Percentiles rank a stretch among this genome's conserved stretches.
phyloP scores from a whole-genome alignment of 2,797 vertebrate species.

The Delichon dasypus region DNA sequence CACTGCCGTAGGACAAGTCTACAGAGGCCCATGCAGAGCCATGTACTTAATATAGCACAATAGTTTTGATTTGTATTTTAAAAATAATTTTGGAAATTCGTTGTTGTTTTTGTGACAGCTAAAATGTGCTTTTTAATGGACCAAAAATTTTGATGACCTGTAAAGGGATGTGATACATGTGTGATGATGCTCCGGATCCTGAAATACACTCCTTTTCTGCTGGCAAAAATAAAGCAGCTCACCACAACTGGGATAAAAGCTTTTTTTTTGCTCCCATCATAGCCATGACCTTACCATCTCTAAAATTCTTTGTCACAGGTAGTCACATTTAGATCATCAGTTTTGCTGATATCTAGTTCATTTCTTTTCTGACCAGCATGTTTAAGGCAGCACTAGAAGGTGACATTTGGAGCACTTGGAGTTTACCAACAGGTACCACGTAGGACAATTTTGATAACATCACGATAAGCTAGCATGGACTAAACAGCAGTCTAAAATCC shows the following conservation, averaged over 20 bases:
- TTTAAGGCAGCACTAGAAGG: not conserved
- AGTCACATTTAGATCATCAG: not conserved
- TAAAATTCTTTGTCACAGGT: not conserved
- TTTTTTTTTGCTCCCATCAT: not conserved
- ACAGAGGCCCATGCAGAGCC: not conserved
- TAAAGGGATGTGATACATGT: not conserved
- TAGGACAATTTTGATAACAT: not conserved
- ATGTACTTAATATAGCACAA: not conserved
- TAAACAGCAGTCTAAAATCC: not conserved
- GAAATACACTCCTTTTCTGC: not conserved
- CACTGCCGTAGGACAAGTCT: not conserved
- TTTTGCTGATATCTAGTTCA: not conserved
- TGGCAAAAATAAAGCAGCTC: not conserved
- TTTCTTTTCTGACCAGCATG: not conserved
- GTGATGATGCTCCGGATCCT: not conserved
- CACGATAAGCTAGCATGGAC: not conserved
- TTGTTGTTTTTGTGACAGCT: constrained; percentile 28
- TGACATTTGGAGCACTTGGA: not conserved
- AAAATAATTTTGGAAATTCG: not conserved
- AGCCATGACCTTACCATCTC: not conserved
- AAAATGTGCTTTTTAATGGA: constrained; percentile 48
- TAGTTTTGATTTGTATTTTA: not conserved
- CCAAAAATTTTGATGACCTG: constrained; percentile 27
- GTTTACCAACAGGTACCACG: not conserved
- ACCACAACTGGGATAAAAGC: not conserved